These are phyloP conservation scores for Drosophila chauvacae DNA, from an alignment of 1,140 invertebrate species.

Conservation along the genomic window DNA sequence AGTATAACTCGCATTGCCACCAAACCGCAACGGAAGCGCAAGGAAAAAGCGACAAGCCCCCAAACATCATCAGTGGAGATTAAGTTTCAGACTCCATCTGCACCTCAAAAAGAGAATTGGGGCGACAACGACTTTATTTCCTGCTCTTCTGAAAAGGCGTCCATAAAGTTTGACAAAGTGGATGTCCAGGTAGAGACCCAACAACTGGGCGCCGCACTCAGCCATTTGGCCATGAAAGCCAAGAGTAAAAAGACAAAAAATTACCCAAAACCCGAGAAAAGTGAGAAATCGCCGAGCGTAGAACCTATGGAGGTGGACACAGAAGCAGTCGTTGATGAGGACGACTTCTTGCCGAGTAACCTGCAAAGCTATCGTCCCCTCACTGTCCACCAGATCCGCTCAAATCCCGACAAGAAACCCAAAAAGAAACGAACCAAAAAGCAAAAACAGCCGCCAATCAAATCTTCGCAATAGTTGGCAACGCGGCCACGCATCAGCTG, in stretches of 20 bases:
- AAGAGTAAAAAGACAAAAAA: not conserved
- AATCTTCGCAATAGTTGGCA: slow-evolving; percentile 53
- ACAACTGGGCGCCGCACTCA: slow-evolving; percentile 45
- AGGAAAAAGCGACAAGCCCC: not conserved
- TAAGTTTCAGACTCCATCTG: not conserved
- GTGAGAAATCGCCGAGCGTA: not conserved
- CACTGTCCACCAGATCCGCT: slow-evolving; percentile 50
- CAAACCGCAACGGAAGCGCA: slow-evolving; percentile 13
- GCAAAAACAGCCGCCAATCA: slow-evolving; percentile 21
- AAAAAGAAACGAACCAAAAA: slow-evolving; percentile 75
- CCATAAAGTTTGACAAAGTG: slow-evolving; percentile 14
- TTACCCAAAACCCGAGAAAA: not conserved
- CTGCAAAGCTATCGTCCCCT: slow-evolving; percentile 54
- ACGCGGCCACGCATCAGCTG: slow-evolving; percentile 59
- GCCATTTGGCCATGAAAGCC: slow-evolving; percentile 42
- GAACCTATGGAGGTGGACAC: slow-evolving; percentile 44
- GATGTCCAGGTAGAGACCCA: slow-evolving; percentile 52
- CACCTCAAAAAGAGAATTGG: slow-evolving; percentile 24
- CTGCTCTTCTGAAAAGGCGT: slow-evolving; percentile 12
- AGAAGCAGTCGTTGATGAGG: slow-evolving; percentile 13
- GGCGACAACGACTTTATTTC: slow-evolving; percentile 64
- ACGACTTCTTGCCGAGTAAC: slow-evolving; percentile 56
- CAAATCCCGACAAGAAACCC: slow-evolving; percentile 70
- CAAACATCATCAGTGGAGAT: not conserved
- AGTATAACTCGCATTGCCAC: not conserved